Base-by-base conservation (phyloP, 2,113 vertebrate genomes). In the Mastomys natalensis region DNA sequence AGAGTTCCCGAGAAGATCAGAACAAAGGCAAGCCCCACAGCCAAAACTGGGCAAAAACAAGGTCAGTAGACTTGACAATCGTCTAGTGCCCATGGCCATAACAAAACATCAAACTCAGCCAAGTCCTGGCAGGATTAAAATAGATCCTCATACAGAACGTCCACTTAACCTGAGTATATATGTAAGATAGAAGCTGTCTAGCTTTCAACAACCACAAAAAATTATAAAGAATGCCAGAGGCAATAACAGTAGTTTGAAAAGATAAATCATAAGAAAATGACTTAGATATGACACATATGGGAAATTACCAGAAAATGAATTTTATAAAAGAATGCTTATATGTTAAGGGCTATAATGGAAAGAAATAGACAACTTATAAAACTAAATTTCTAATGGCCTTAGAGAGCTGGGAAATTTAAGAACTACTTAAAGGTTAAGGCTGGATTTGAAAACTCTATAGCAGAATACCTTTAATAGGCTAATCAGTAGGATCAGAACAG, bases 51-150 rank as follows among this genome's bases (percentile, higher is more conserved):
- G 17, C 19, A 62, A 78, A 85, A 53, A 1, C 29, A 74, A 93
- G 66, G 55, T 73, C 62, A 93, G 24, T 21, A 58, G 13, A 90
- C n/a, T 91, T 93, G 64, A 66, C n/a, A 90, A 93, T n/a, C 11
- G 5, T 92, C 53, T 82, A 4, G 37, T 93, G 87, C 89, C 70
- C 53, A 2, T 70, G 68, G 81, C 60, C n/a, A 72, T 80, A 90
- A 94, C 24, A 76, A 60, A 84, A 82, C 51, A 94, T 87, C 58
- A 95, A 55, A 77, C 31, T 89, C 5, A 34, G 29, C 5, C 21
- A 73, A 26, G 5, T 85, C 53, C n/a, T 85, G 26, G 26, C 1
- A 37, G 64, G 45, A 74, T 73, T 73, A 74, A 89, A 48, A 82
- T 2, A 88, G 66, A 84, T 78, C 7, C 64, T 88, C 45, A 58